These are phyloP conservation scores for Acleris cristana DNA, from an alignment of 2,888 invertebrate genomes.

Conservation along the genomic window DNA sequence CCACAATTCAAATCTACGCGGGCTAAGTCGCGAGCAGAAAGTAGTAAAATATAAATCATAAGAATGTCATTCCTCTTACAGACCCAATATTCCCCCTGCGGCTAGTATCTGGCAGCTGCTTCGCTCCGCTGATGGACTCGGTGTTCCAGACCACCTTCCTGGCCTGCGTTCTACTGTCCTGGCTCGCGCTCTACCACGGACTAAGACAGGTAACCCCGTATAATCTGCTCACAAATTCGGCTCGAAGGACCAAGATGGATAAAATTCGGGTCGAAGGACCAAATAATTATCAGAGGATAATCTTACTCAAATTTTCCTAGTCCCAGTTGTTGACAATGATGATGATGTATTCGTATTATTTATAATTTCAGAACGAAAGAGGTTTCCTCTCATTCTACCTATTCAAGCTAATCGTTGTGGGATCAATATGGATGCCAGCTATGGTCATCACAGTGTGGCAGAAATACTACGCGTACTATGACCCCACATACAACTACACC, in stretches of 20 bases:
- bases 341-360: not conserved
- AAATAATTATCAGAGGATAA: too few species aligned
- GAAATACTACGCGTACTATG: slow-evolving; percentile 92
- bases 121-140: slow-evolving; percentile 96
- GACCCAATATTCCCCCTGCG: slow-evolving; percentile 97
- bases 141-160: slow-evolving; percentile 95
- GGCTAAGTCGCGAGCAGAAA: too few species aligned
- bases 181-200: slow-evolving; percentile 98
- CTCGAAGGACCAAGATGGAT: not conserved
- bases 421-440: slow-evolving; percentile 93
- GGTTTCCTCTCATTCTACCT: slow-evolving; percentile 94
- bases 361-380: slow-evolving; percentile 90
- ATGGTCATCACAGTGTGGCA: slow-evolving; percentile 95
- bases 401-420: slow-evolving; percentile 94
- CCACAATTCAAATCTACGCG: too few species aligned
- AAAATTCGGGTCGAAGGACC: not conserved
- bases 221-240: not conserved
- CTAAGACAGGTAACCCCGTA: slow-evolving; percentile 88
- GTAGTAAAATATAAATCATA: too few species aligned
- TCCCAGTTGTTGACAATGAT: too few species aligned
- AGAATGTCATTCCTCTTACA: slow-evolving; percentile 56
- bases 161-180: slow-evolving; percentile 93
- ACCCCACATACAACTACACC: slow-evolving; percentile 96
- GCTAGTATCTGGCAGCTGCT: slow-evolving; percentile 93
- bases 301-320: too few species aligned